Evolutionary conservation across 2,888 invertebrate genomes (phyloP), one percentile per base, ranked within the genome.

Genomic region (Melanostoma mellinum): DNA sequence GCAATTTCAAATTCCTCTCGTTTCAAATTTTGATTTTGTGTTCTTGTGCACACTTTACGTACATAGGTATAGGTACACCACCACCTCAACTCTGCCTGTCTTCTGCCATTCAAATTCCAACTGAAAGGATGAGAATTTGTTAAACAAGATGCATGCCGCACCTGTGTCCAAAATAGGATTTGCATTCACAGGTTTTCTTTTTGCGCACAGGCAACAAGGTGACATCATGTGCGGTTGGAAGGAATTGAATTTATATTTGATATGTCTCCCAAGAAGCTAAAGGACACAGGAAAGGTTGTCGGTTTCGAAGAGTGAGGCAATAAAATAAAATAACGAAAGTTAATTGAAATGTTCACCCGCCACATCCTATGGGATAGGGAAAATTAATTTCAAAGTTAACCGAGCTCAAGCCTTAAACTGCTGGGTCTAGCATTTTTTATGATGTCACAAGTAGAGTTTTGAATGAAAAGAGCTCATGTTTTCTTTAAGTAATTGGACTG

Each of bases 111-210:
- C 60, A 60, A 67, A 61, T 74, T 61, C 44, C 53, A 48, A 58
- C 8, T 8, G 38, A 40, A 68, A 56, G 74, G 52, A 75, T 52
- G 69, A 63, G 80, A 60, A 69, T 68, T 68, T 76, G 77, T 75
- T 61, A 79, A 75, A 79, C 71, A 75, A 67, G 75, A 74, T 84
- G 79, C 84, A 84, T 44, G 73, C 67, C 65, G 84, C 84, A 84
- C 84, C 84, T 84, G 84, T 79, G 84, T 79, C 84, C 79, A 79
- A 74, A 79, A 71, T 71, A 10, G 74, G 84, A 79, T 84, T 84
- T 84, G 84, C 84, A 84, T 84, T 75, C 84, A 79, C 67, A 74
- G 10, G 9, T 35, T 52, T 52, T 52, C 32, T 53, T 30, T 71
- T 65, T 67, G 67, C 55, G 55, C 35, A 8, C 46, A 46, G 50